phyloP scores from a whole-genome alignment of 2,797 vertebrate genomes.

The Fundulus diaphanus region DNA sequence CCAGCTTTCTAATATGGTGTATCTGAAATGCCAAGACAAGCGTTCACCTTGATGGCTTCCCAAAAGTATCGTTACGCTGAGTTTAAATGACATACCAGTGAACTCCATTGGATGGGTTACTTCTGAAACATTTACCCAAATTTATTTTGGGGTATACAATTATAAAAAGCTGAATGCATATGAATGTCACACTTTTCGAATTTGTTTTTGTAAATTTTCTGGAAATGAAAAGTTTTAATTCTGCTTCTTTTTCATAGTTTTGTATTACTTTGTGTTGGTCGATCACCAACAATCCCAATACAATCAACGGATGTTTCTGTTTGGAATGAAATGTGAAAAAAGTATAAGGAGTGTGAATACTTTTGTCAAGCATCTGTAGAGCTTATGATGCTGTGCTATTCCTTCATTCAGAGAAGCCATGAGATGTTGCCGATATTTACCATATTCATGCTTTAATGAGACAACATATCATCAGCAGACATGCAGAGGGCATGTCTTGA shows the following conservation, averaged over 20 bases:
- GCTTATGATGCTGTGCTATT: not conserved
- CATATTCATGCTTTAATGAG: conserved; percentile 38
- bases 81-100: not conserved
- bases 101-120: not conserved
- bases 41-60: not conserved
- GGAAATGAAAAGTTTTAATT: not conserved
- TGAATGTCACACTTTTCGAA: not conserved
- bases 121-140: not conserved
- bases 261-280: not conserved
- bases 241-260: not conserved
- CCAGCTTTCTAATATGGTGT: not conserved
- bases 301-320: not conserved
- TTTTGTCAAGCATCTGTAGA: not conserved
- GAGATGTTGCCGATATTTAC: conserved; percentile 14
- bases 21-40: not conserved
- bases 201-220: not conserved
- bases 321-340: not conserved
- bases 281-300: not conserved
- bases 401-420: conserved; percentile 7
- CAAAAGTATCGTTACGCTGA: not conserved
- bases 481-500: conserved; percentile 25
- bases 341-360: not conserved
- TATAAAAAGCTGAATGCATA: not conserved
- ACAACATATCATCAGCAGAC: conserved; percentile 21
- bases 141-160: not conserved